Evolutionary conservation across 2,797 vertebrate species (phyloP), one percentile per base, ranked within the genome.

Genomic region (Melanotaenia trifasciata): DNA sequence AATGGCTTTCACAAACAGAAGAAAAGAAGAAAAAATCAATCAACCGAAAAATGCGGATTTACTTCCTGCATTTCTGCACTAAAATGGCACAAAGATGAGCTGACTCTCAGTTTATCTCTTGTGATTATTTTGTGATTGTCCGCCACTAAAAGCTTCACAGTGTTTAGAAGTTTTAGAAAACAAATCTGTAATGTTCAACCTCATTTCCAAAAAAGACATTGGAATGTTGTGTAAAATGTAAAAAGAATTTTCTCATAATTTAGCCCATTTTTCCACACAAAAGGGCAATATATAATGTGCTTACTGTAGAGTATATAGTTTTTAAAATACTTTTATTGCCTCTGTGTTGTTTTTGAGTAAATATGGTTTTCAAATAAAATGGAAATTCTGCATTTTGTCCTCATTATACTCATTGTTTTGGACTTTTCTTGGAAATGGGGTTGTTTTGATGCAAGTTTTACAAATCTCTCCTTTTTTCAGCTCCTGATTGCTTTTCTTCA

Each of bases 61-160:
- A 30, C 0, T 7, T 57, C 59, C 8, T 67, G 18, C 14, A 1
- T 71, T 57, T 75, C 16, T 0, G 0, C 35, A 13, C 14, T 58
- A 7, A 24, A 65, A 7, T 53, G 16, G 3, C 12, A 58, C 32
- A 28, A 68, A 24, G 4, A 47, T 28, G 18, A 26, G 68, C 64
- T 59, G 20, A 47, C 9, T 45, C 8, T 22, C 12, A 69, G 13
- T 47, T 60, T 4, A 45, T 58, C 14, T 69, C 28, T 38, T 30
- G 12, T 69, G 45, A 70, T 74, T 45, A 2, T 70, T 18, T 43
- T 63, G 26, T 64, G 45, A 59, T 74, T 74, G 8, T 65, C 32
- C 61, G 22, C 56, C n/a, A 10, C 36, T 1, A 36, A 24, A 51
- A 33, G 47, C 36, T 14, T 40, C 4, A 26, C 58, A 43, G 14